Evolutionary conservation across 2,113 vertebrate species (phyloP).

Genomic region (Tetraodon nigroviridis): DNA sequence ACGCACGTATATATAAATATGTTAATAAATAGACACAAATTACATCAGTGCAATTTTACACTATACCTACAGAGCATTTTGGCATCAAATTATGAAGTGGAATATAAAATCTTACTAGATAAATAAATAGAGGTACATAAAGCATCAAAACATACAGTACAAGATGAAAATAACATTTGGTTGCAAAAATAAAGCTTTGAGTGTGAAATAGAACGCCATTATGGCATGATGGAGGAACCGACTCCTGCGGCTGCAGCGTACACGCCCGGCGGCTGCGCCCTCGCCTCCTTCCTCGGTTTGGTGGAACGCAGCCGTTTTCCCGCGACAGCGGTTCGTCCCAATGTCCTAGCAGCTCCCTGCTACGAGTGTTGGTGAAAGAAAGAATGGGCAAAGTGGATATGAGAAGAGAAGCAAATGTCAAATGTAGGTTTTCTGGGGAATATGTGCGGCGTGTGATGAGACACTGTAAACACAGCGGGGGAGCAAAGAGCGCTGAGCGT

Average conservation of each 20-base stretch:
- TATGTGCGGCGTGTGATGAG: constrained; percentile 70
- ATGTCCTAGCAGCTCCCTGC: constrained; percentile 58
- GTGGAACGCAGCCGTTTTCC: constrained; percentile 26
- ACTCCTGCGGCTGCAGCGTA: constrained; percentile 28
- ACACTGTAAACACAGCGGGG: constrained; percentile 76
- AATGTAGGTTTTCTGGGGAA: constrained; percentile 61
- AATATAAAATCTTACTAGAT: constrained; percentile 62
- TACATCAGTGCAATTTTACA: constrained; percentile 68
- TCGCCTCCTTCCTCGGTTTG: background rate
- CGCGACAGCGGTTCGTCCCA: constrained; percentile 29
- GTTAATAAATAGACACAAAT: constrained; percentile 70
- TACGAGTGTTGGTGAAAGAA: constrained; percentile 48
- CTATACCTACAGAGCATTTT: constrained; percentile 64
- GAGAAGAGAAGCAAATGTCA: constrained; percentile 39
- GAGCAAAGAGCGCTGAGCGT: constrained; percentile 80
- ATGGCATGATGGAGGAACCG: constrained; percentile 46
- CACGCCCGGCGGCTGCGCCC: constrained; percentile 21
- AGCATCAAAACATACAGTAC: constrained; percentile 69
- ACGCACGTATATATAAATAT: constrained; percentile 44
- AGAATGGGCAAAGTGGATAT: constrained; percentile 57
- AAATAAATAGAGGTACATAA: constrained; percentile 69
- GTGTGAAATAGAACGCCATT: constrained; percentile 52
- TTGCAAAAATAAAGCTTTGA: constrained; percentile 74
- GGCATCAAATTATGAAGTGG: constrained; percentile 66
- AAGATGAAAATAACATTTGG: constrained; percentile 65